phyloP scores from a whole-genome alignment of 2,888 invertebrate genomes.

The Corythucha ciliata region DNA sequence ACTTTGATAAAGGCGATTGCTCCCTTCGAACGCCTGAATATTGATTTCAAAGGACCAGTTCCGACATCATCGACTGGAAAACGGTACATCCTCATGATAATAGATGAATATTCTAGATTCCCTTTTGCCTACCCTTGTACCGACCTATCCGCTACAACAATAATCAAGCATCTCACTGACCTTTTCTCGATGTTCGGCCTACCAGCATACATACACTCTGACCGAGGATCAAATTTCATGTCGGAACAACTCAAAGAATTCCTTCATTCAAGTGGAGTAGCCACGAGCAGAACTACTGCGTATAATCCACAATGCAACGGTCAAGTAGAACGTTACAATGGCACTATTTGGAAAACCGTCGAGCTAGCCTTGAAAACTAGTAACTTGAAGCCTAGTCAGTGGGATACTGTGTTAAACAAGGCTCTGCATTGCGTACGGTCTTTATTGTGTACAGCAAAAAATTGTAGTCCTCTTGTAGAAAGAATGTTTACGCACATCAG shows the following conservation, averaged over 20 bases:
- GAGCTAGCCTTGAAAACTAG: constrained; percentile 10
- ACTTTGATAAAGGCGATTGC: constrained; percentile 28
- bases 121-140: constrained; percentile 23
- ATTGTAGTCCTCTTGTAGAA: constrained; percentile 8
- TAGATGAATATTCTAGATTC: constrained; percentile 28
- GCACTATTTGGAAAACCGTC: constrained; percentile 14
- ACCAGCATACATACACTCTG: constrained; percentile 7
- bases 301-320: constrained; percentile 7
- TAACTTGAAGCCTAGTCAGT: constrained; percentile 8
- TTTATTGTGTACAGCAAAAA: background rate
- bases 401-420: constrained; percentile 20
- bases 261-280: too few species aligned
- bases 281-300: too few species aligned
- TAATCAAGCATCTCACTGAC: constrained; percentile 9
- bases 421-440: constrained; percentile 7
- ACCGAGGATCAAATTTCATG: background rate
- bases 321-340: constrained; percentile 4
- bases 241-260: too few species aligned
- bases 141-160: constrained; percentile 16
- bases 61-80: constrained; percentile 12
- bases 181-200: background rate
- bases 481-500: constrained; percentile 25
- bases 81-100: constrained; percentile 22
- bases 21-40: constrained; percentile 31
- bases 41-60: too few species aligned